Evolutionary conservation across 2,888 invertebrate genomes (phyloP), one percentile per base, ranked within the genome.

Genomic region (Brenthis hecate): DNA sequence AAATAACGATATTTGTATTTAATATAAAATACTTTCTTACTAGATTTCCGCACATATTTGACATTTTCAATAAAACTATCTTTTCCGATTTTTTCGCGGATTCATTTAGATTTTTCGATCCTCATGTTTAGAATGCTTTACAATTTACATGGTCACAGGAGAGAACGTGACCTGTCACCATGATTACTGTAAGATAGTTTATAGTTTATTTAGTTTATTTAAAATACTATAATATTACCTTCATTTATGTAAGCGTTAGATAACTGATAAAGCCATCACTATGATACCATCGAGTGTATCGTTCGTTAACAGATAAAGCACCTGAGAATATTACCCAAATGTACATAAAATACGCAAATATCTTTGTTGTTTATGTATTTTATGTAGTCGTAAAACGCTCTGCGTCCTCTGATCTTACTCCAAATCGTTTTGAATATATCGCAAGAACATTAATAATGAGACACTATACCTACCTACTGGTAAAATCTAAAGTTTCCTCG

Each of bases 341-440:
- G 61, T 53, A 53, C 14, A 19, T 51, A 62, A 61, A 53, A 36
- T 53, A 53, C 14, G 51, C 60, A 61, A 61, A 50, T 48, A 50
- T 47, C 32, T 55, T 48, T 50, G 55, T 56, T 55, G 36, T 61
- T 60, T 61, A 32, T 65, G 54, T 58, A 23, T 65, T 68, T 69
- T 66, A 71, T 53, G 63, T 32, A 50, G 51, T 69, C 71, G 60
- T 69, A 69, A 71, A 71, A 53, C 53, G 14, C 23, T 56, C 47
- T 51, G 16, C 60, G 66, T 53, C 55, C 66, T 71, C 62, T 63
- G 71, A 71, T 69, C 69, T 69, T 60, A 63, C 51, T 69, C 69
- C 63, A 69, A 64, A 64, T 66, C 57, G 56, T 57, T 65, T 56
- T 48, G 13, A n/a, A 51, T 60, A 64, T 51, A 61, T 56, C 63